Evolutionary conservation across 1,140 invertebrate species (phyloP), one percentile per base, ranked within the genome.

Genomic region (Ceratina australensis): DNA sequence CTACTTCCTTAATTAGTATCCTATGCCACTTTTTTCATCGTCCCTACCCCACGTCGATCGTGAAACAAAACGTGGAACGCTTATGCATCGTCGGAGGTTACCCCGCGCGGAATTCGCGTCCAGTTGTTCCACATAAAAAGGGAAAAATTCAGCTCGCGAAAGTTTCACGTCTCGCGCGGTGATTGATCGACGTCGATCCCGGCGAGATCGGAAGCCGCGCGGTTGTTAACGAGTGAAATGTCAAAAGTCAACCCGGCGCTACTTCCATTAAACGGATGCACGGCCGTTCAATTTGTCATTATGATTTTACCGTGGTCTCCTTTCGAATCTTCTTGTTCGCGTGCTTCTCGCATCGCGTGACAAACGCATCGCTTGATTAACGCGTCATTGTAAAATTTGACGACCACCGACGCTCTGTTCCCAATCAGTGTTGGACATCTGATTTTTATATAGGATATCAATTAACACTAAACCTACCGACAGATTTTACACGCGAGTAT

Each of bases 1-100:
- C 72, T 74, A 57, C 72, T 74, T 74, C 72, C 72, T 74, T 74
- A 67, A 74, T 74, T 74, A 60, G 33, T 60, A 72, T 72, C 42
- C 63, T 26, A n/a, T 16, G 15, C 20, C 10, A 56, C 15, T 65
- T 22, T 54, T 3, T 52, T 73, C 49, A 22, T 61, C n/a, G 16
- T 13, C 20, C 24, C 64, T 50, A n/a, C 22, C 8, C 64, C 24
- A 26, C 64, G 16, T 50, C 3, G 18, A 66, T 22, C 7, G 13
- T 13, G 16, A 18, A 15, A 10, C 5, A 3, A 12, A 57, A n/a
- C 18, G 16, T 3, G 2, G 5, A 1, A 20, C 2, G 22, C 20
- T 13, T 57, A n/a, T n/a, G n/a, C 33, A 42, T 42, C 33, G 5
- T 42, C 33, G 10, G 8, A 42, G 10, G 10, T 10, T 42, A 42